A percentile compares a stretch with the other conserved stretches of the same genome.
These are phyloP conservation scores for Tetrao urogallus DNA, from an alignment of 2,113 vertebrate genomes.

Conservation along the genomic window DNA sequence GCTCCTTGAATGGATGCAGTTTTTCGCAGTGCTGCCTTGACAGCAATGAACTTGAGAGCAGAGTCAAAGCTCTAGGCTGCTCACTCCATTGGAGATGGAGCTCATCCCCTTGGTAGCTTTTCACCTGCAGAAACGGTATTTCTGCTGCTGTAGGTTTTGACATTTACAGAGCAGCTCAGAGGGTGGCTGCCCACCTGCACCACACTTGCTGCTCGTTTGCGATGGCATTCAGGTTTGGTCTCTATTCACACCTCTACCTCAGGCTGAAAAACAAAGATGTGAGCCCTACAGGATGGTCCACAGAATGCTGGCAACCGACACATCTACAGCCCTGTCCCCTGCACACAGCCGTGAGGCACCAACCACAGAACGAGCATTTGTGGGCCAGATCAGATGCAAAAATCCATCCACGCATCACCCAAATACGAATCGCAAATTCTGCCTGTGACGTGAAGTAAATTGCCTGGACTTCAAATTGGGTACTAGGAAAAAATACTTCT, in stretches of 20 bases:
- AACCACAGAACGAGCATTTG: accelerated
- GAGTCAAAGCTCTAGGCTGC: background rate
- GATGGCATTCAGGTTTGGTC: background rate
- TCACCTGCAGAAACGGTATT: background rate
- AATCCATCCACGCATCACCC: background rate
- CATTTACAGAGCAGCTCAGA: background rate
- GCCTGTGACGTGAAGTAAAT: background rate
- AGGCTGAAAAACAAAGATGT: background rate
- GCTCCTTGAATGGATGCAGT: background rate
- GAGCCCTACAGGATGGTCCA: background rate
- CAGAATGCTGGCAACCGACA: accelerated
- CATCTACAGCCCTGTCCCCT: background rate
- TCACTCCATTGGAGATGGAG: accelerated
- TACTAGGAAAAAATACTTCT: no score
- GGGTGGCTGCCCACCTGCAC: background rate
- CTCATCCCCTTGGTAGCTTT: background rate
- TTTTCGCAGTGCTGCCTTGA: accelerated
- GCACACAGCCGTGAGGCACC: background rate
- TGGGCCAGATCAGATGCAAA: background rate
- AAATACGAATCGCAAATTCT: background rate
- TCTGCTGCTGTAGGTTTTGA: background rate
- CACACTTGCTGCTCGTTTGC: background rate
- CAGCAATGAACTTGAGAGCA: background rate
- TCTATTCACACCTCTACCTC: background rate
- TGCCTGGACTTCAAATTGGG: no score